Base-by-base conservation (phyloP, 2,113 vertebrate species). In the Euleptes europaea region DNA sequence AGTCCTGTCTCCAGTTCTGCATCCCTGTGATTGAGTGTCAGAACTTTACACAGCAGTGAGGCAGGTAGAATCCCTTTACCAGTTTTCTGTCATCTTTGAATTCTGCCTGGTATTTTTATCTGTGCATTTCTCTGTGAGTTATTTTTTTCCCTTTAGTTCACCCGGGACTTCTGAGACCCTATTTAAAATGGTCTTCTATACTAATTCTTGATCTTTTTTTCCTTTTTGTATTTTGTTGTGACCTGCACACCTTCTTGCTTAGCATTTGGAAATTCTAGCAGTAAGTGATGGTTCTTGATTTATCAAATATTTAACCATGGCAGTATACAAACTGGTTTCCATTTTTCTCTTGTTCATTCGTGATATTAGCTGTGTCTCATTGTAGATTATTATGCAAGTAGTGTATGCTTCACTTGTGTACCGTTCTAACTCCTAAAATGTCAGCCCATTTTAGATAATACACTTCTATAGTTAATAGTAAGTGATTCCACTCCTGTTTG, bases 211-310 rank as follows among this genome's bases (percentile, higher is more conserved):
- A 92, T 99, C 97, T 99, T 95, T 96, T 96, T 98, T 95, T 98
- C 97, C 96, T 95, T 95, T 96, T 85, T 95, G 94, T 97, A 91
- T n/a, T 97, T 97, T 96, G 17, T 97, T 97, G 97, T 98, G 98
- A 98, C 97, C 98, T 94, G 98, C 97, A 97, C 97, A 97, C 96
- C 98, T 97, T 98, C 97, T 99, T 99, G 98, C 98, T 99, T 99
- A 99, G 99, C 98, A 99, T 98, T 99, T 99, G 99, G 98, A 99
- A 98, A 97, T 97, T 97, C 98, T 99, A 98, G 99, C 99, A 99
- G 98, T 99, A 99, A 99, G 98, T 99, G 96, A 96, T 82, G 94
- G 97, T 97, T 98, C 97, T 99, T 97, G 92, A 98, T 97, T 98
- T 98, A 95, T 97, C 94, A 95, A 97, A 95, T 95, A 93, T 91